Base-by-base conservation (phyloP, 2,113 vertebrate species). In the Sarotherodon lohbergeri region DNA sequence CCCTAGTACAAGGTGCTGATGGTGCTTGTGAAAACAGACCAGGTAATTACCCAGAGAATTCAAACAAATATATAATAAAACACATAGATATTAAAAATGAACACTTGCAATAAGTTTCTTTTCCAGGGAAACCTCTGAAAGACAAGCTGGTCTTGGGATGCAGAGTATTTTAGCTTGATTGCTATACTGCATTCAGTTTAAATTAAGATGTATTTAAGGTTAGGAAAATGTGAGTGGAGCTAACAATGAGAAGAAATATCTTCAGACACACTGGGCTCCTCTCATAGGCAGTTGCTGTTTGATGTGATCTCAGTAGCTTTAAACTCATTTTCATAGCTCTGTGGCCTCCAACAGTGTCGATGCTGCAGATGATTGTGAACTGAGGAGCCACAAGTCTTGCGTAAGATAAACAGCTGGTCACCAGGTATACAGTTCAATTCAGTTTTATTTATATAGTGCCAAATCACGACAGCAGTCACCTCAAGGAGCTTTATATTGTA, bases 41-140 rank as follows among this genome's bases (percentile, higher is more conserved):
- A 27, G 39, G 4, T 16, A 43, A 73, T 73, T 73, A 46, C 13
- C 0, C 39, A 17, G 39, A 73, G 22, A 16, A 73, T 73, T 73
- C 39, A 73, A 73, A 43, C 66, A 16, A 46, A 16, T 17, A 46
- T 16, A 43, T 24, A 24, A 43, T 24, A 24, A 9, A 24, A 24
- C 22, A 8, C 7, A 5, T 13, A 43, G 12, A 43, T 46, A 27
- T 10, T 46, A 73, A 29, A 46, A 12, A 43, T 0, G 0, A 73
- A 46, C 39, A 43, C 3, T 4, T 27, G 5, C 3, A 46, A 6
- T 10, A 46, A 1, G 22, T 27, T 43, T 43, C n/a, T 41, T 71
- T 27, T 73, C 68, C 39, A 73, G 22, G 36, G 22, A 46, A 27
- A 73, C 41, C 27, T 46, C 22, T 46, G 41, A 46, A 46, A 46